Base-by-base conservation (phyloP, 2,888 invertebrate genomes). In the Dasysyrphus albostriatus region DNA sequence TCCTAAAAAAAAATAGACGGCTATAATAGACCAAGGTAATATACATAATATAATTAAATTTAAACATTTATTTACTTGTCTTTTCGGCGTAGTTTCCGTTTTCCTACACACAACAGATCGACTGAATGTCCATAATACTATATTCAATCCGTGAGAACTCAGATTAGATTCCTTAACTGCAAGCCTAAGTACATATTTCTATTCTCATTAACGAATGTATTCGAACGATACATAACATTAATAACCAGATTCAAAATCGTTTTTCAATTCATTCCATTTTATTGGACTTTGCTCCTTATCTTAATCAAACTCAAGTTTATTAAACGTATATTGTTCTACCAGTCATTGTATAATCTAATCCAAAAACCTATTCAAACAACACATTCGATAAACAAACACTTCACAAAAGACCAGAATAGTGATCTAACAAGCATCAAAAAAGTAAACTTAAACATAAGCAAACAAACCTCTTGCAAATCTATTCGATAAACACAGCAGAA, bases 361-460 rank as follows among this genome's bases (percentile, higher is more conserved):
- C 44, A 63, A n/a, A 29, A 44, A 9, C 63, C 63, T 63, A 63
- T 63, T 44, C 63, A 44, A 63, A 63, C 44, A 44, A 44, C 42
- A 63, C 2, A 44, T 29, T 29, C 9, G 29, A 44, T 63, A 63
- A 44, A 44, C 63, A 63, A 63, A 63, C 44, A 63, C 42, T 63
- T 16, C n/a, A 29, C 29, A 63, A 44, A 44, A 12, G 10, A 29
- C 10, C 29, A 16, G 29, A 63, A 44, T 44, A 29, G 44, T 63
- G 63, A 63, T 63, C 63, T 63, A 63, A 63, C 44, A 63, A 49
- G 67, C 32, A 47, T 67, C 16, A 65, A 42, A 29, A 65, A 37
- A 67, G 49, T 49, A 49, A 65, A 34, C 65, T 65, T 29, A 65
- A 37, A 69, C 51, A 39, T 32, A 39, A 75, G 32, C 74, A 81